Percentiles rank a stretch among this genome's conserved stretches.
Evolutionary conservation across 2,113 vertebrate species (phyloP).

Genomic region (Colinus virginianus): DNA sequence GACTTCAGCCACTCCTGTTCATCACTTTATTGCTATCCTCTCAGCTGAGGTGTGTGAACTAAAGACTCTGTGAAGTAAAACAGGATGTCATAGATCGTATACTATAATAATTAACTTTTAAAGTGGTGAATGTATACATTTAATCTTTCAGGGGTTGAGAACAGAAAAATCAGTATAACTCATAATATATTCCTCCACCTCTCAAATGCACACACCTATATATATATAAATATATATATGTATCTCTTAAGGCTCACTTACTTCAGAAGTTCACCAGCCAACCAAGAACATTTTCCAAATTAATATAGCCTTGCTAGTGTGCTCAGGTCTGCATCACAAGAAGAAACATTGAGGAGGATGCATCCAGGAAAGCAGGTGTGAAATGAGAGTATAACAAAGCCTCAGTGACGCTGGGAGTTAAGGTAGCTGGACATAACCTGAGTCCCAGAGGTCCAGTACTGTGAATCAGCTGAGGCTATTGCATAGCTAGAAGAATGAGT

Average conservation of each 20-base stretch:
- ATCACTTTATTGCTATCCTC: background rate
- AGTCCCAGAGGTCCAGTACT: background rate
- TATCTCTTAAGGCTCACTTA: background rate
- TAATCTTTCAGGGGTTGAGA: background rate
- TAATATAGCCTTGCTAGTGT: background rate
- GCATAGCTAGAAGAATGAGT: background rate
- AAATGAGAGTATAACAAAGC: background rate
- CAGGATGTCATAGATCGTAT: background rate
- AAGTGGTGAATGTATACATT: background rate
- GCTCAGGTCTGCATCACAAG: background rate
- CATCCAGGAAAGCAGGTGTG: background rate
- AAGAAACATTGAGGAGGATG: background rate
- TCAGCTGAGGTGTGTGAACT: background rate
- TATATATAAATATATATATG: background rate
- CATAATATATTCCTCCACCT: background rate
- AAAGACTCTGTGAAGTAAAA: background rate
- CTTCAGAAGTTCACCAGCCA: background rate
- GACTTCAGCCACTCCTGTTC: background rate
- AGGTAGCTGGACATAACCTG: background rate
- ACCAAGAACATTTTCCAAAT: background rate
- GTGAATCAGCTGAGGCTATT: background rate
- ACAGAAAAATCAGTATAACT: background rate
- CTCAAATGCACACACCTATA: background rate
- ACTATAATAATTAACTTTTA: background rate
- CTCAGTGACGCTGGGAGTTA: background rate